Evolutionary conservation across 1,140 invertebrate genomes (phyloP), one percentile per base, ranked within the genome.

Genomic region (Platorchestia sp.): DNA sequence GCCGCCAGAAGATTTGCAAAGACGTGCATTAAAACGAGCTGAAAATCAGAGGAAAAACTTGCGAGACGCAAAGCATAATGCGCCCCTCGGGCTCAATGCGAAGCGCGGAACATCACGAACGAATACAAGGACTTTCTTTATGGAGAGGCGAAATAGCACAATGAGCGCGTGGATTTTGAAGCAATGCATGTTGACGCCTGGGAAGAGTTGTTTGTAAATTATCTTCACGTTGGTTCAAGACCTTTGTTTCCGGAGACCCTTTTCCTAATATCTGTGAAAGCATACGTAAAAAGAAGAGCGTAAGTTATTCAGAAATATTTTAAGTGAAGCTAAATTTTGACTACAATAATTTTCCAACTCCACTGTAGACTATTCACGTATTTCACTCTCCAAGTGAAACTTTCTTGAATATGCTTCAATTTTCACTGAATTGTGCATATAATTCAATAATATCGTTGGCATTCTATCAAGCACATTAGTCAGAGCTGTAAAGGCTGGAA

Each of bases 11-110:
- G 41, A 90, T 90, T 90, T 90, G 44, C 41, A 45, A 90, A 90
- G 87, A 45, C 87, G 87, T 90, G 44, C 44, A 90, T 90, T 42
- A 90, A 90, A 90, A 90, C 87, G 41, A 90, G 41, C 87, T 90
- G 87, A 90, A 90, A 90, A 90, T 90, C 87, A 42, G 44, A 42
- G 87, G 27, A 45, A 90, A 90, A 90, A 43, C 87, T 90, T 90
- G 87, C 27, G 87, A 43, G 44, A 45, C 44, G 87, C 87, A 42
- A 90, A 90, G 44, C 44, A 90, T 90, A 90, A 90, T 90, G 87
- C 36, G 87, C 87, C 44, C 41, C 41, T 90, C 44, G 87, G 41
- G 14, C 27, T 90, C 87, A 42, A 45, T 90, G 87, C 87, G 87
- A 90, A 45, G 16, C 10, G 87, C 41, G 27, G 59, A 75, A 75